A percentile compares a stretch with the other conserved stretches of the same genome.
Evolutionary conservation across 2,888 invertebrate genomes (phyloP).

Genomic region (Rhingia rostrata): DNA sequence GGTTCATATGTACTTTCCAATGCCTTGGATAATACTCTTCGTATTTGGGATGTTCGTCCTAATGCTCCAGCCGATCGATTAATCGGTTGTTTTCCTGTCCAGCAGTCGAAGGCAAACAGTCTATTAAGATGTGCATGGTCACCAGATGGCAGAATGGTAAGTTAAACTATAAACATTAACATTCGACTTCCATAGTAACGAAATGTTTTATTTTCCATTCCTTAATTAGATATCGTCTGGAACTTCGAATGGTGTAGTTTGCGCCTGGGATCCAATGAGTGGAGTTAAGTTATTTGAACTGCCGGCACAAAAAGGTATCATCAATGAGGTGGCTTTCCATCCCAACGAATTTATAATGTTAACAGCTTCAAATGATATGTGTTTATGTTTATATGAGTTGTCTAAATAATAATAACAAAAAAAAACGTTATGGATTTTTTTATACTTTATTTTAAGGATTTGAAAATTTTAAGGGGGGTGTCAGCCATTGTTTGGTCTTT

Average conservation of each 20-base stretch:
- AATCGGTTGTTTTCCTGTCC: conserved; percentile 4
- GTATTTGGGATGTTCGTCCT: conserved; percentile 92
- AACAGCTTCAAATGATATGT: conserved; percentile 97
- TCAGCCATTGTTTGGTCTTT: no score
- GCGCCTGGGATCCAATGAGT: conserved; percentile 94
- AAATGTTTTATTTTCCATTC: conserved; percentile 87
- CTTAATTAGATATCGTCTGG: conserved; percentile 86
- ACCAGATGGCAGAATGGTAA: conserved; percentile 89
- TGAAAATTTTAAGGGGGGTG: no score
- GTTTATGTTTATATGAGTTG: conserved; percentile 95
- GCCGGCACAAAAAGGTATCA: conserved; percentile 98
- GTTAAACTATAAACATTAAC: conserved; percentile 81
- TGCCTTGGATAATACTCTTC: conserved; percentile 96
- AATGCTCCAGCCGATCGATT: background rate
- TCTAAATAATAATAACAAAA: background rate
- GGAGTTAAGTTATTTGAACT: conserved; percentile 92
- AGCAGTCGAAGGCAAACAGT: background rate
- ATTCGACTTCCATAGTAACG: conserved; percentile 81
- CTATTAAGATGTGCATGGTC: conserved; percentile 84
- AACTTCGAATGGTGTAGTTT: conserved; percentile 77
- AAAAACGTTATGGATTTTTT: no score
- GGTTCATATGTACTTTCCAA: conserved; percentile 97
- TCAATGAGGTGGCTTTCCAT: conserved; percentile 98
- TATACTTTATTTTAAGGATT: no score
- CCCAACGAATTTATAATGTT: conserved; percentile 95